Conservation (phyloP, 2,797 vertebrate genomes). For the Phataginus tricuspis region DNA sequence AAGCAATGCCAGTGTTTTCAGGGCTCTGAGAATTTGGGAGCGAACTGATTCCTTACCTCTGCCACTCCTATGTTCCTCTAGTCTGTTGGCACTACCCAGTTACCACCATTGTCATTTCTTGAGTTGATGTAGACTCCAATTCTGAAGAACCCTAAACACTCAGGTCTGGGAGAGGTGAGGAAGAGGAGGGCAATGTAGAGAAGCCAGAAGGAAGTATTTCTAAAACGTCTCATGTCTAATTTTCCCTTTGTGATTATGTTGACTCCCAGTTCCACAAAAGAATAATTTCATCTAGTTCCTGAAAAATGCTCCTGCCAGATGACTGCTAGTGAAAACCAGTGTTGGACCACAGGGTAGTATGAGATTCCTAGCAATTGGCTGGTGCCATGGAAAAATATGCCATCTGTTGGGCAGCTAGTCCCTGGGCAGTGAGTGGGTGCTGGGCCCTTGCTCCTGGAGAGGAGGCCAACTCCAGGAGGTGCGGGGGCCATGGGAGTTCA, state of each 20-base stretch:
- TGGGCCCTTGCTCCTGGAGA: not conserved
- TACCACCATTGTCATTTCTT: not conserved
- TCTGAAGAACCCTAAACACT: not conserved
- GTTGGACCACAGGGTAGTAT: not conserved
- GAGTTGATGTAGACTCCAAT: not conserved
- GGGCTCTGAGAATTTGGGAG: not conserved
- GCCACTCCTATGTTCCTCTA: not conserved
- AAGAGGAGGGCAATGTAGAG: not conserved
- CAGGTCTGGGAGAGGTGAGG: not conserved
- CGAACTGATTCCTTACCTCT: not conserved
- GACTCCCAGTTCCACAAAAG: conserved; percentile 2
- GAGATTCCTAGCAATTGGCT: conserved; percentile 46
- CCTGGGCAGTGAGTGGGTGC: conserved; percentile 18
- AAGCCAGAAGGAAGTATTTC: not conserved
- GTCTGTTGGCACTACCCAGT: not conserved
- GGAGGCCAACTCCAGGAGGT: not conserved
- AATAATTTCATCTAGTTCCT: conserved; percentile 4
- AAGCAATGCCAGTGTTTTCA: not conserved
- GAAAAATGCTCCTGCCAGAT: not conserved
- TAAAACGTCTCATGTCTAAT: not conserved
- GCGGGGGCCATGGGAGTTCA: not conserved
- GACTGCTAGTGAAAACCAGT: not conserved
- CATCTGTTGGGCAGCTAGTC: conserved; percentile 27
- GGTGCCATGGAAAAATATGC: conserved; percentile 42
- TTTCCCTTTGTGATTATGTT: conserved; percentile 28